A percentile compares a stretch with the other conserved stretches of the same genome.
Conservation (phyloP, 2,888 invertebrate genomes). For the Campopleginae sp. region DNA sequence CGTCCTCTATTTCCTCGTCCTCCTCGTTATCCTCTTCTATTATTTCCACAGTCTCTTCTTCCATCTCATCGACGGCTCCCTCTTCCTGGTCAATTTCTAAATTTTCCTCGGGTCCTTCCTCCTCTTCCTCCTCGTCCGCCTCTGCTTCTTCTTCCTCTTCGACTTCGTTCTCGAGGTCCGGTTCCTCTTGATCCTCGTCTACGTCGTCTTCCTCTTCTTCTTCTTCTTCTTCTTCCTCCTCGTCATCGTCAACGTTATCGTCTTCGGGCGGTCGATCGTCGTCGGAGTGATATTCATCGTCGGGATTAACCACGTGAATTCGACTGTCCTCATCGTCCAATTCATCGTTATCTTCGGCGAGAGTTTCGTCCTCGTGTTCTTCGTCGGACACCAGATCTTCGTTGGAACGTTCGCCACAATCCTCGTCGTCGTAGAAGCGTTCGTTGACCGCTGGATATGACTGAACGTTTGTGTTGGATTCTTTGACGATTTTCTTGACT, state of each 20-base stretch:
- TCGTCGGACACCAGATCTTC: constrained; percentile 64
- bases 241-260: constrained; percentile 55
- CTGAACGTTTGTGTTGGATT: not conserved
- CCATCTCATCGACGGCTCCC: constrained; percentile 32
- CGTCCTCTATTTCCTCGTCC: constrained; percentile 71
- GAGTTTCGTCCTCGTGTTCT: constrained; percentile 70
- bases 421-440: constrained; percentile 36
- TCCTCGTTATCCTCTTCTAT: constrained; percentile 64
- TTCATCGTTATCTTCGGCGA: constrained; percentile 71
- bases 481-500: not conserved
- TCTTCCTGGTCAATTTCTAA: constrained; percentile 47
- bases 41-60: constrained; percentile 61
- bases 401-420: constrained; percentile 42
- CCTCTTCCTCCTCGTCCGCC: constrained; percentile 57
- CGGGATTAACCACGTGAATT: constrained; percentile 65
- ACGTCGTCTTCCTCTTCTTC: constrained; percentile 64
- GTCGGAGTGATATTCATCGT: constrained; percentile 67
- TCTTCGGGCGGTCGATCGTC: constrained; percentile 68
- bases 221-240: constrained; percentile 55
- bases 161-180: constrained; percentile 48
- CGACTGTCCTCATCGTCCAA: constrained; percentile 70
- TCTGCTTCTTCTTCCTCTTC: constrained; percentile 67
- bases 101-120: constrained; percentile 43
- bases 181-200: constrained; percentile 54
- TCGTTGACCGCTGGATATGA: constrained; percentile 17